Evolutionary conservation across 1,140 invertebrate species (phyloP), one percentile per base, ranked within the genome.

Genomic region (Trichogramma pretiosum): DNA sequence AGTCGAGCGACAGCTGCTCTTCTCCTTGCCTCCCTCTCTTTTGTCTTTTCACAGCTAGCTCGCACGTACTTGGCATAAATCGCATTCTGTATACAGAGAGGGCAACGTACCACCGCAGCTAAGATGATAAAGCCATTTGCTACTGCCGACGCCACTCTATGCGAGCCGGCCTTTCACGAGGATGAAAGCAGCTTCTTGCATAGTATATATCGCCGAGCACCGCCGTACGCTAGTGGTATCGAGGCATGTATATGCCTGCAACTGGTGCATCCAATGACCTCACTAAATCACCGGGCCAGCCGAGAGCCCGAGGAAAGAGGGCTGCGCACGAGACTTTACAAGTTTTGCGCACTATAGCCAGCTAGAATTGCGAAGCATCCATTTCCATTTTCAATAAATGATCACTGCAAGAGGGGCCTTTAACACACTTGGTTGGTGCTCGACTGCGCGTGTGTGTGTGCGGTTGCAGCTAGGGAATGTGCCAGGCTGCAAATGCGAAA

Each of bases 101-200:
- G n/a, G n/a, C n/a, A n/a, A n/a, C n/a, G n/a, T n/a, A n/a, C 19
- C 13, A 13, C 19, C 17, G 33, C 32, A 18, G 28, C 26, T 23
- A 28, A 49, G 46, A 53, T 48, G 38, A 46, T 53, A 46, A 48
- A 53, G 43, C 38, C 43, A 53, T 53, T 49, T 48, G 41, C 46
- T 32, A 34, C 19, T 38, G 8, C 14, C 33, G 33, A 11, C n/a
- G 1, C 33, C 33, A 5, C 33, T n/a, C 33, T n/a, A 5, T 16
- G 5, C 14, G 5, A n/a, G 5, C 33, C 33, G 8, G 9, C 14
- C n/a, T n/a, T n/a, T n/a, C n/a, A n/a, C n/a, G n/a, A n/a, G n/a
- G n/a, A n/a, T n/a, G n/a, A n/a, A n/a, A n/a, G n/a, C n/a, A 16
- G 33, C 33, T 34, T 16, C 5, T n/a, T n/a, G 3, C 23, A 13